Evolutionary conservation across 1,140 invertebrate species (phyloP).

Genomic region (Metaphire vulgaris): DNA sequence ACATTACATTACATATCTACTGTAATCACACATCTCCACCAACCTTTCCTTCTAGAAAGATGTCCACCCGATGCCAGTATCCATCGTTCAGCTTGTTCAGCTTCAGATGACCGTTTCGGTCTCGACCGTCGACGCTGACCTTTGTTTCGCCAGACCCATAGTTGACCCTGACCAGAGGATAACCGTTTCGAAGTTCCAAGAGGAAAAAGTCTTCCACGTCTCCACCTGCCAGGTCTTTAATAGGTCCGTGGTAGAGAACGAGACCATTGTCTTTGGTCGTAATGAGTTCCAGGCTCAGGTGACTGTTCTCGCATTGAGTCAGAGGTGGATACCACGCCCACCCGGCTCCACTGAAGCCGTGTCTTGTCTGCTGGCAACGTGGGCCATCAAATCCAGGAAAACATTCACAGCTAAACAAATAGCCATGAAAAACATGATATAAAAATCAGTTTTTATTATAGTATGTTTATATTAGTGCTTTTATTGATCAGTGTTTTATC

Average conservation of each 20-base stretch:
- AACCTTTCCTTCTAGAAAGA: slow-evolving; percentile 57
- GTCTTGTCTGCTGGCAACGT: slow-evolving; percentile 86
- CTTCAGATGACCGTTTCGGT: slow-evolving; percentile 52
- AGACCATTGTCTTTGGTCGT: slow-evolving; percentile 75
- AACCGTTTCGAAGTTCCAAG: slow-evolving; percentile 80
- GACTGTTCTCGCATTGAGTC: slow-evolving; percentile 90
- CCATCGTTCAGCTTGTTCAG: slow-evolving; percentile 81
- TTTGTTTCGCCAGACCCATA: slow-evolving; percentile 90
- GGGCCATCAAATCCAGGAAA: slow-evolving; percentile 84
- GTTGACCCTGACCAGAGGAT: slow-evolving; percentile 81
- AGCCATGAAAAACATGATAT: neutral
- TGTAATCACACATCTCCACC: no score
- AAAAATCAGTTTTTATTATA: neutral
- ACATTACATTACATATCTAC: no score
- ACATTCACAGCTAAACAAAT: slow-evolving; percentile 67
- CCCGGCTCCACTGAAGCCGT: slow-evolving; percentile 60
- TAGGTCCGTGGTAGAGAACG: slow-evolving; percentile 93
- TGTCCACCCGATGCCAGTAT: slow-evolving; percentile 89
- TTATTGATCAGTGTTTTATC: no score
- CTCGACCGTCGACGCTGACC: slow-evolving; percentile 65
- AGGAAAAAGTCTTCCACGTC: slow-evolving; percentile 74
- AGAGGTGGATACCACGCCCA: slow-evolving; percentile 86
- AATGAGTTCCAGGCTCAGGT: slow-evolving; percentile 89
- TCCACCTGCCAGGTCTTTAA: slow-evolving; percentile 67
- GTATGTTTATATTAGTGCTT: neutral